Evolutionary conservation across 2,888 invertebrate genomes (phyloP).

Genomic region (Entomobrya proxima): DNA sequence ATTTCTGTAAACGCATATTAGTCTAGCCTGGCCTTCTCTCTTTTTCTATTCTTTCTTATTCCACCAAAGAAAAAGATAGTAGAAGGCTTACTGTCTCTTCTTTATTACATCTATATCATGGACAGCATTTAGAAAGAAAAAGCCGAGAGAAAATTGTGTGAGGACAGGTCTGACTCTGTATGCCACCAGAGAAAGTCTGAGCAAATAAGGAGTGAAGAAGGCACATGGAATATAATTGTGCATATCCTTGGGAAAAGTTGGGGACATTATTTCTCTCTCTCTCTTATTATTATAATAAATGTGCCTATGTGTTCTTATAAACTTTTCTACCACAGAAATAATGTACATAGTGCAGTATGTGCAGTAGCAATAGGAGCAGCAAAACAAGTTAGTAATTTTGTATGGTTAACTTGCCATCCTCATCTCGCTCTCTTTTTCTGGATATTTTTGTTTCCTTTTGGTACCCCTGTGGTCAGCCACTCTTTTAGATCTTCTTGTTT

Average conservation of each 20-base stretch:
- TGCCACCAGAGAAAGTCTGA: slow-evolving; percentile 30
- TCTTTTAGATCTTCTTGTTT: slow-evolving; percentile 1
- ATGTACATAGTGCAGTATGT: background rate
- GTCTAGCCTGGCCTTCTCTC: background rate
- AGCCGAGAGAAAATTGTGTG: slow-evolving; percentile 40
- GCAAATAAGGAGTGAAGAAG: slow-evolving; percentile 17
- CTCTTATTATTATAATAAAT: background rate
- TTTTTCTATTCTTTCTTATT: background rate
- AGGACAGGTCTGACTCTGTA: slow-evolving; percentile 48
- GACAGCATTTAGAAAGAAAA: background rate
- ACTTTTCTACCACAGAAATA: background rate
- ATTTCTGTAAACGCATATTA: background rate
- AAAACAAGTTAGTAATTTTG: slow-evolving; percentile 25
- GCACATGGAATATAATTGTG: slow-evolving; percentile 19
- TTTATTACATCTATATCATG: slow-evolving; percentile 50
- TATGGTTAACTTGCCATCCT: slow-evolving; percentile 25
- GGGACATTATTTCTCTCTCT: slow-evolving; percentile 8
- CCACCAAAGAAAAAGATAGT: slow-evolving; percentile 6
- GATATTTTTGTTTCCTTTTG: slow-evolving; percentile 44
- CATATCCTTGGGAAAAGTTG: slow-evolving; percentile 20
- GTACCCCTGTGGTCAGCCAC: slow-evolving; percentile 44
- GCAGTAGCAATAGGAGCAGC: background rate
- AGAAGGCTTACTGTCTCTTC: slow-evolving; percentile 5
- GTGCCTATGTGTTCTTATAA: background rate
- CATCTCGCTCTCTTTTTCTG: background rate